Conservation (phyloP, 2,888 invertebrate species). For the Drosophila barbarae region DNA sequence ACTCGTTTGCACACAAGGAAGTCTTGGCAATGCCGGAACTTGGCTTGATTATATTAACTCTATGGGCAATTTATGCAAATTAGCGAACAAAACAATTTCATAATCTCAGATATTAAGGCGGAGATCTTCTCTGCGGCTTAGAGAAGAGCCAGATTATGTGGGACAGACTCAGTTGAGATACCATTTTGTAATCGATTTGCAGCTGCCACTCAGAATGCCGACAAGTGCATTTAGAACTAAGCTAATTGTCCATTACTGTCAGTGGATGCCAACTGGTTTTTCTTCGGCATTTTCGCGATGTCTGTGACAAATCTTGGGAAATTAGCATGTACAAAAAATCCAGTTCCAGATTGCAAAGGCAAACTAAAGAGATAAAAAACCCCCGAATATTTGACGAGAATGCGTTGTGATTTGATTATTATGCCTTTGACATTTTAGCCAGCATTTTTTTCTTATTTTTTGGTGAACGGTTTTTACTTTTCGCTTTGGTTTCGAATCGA, state of each 20-base stretch:
- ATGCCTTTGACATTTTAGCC: conserved; percentile 65
- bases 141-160: conserved; percentile 18
- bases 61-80: conserved; percentile 35
- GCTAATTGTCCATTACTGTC: conserved; percentile 69
- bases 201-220: conserved; percentile 23
- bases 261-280: conserved; percentile 53
- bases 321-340: conserved; percentile 33
- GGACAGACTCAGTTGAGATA: conserved; percentile 12
- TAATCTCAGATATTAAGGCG: conserved; percentile 22
- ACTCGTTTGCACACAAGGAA: conserved; percentile 53
- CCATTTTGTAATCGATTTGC: conserved; percentile 29
- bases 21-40: conserved; percentile 60
- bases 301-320: conserved; percentile 40
- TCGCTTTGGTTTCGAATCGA: conserved; percentile 55
- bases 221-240: conserved; percentile 44
- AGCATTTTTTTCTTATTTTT: neutral
- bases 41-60: conserved; percentile 43
- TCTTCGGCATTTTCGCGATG: conserved; percentile 18
- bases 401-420: conserved; percentile 33
- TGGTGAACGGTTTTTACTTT: conserved; percentile 36
- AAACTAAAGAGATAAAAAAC: neutral
- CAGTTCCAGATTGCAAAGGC: conserved; percentile 18
- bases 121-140: conserved; percentile 7
- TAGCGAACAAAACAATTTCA: conserved; percentile 21
- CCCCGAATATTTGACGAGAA: conserved; percentile 29